Percentiles rank a stretch among this genome's conserved stretches.
phyloP scores from a whole-genome alignment of 1,140 invertebrate genomes.

The Hetaerina americana region DNA sequence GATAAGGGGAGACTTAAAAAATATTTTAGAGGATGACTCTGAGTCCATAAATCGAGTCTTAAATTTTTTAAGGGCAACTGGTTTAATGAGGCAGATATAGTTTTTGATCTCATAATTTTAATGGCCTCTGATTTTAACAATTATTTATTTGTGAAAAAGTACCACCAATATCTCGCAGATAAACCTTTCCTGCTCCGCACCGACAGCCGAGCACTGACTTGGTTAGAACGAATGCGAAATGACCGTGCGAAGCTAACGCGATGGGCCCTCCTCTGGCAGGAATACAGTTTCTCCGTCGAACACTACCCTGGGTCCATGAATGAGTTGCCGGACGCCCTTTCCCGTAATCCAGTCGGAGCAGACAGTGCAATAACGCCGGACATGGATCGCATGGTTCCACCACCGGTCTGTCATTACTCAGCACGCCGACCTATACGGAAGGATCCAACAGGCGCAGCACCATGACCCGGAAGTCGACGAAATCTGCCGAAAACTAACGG shows the following conservation, averaged over 20 bases:
- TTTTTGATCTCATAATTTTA: too few relatives aligned
- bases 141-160: slow-evolving; percentile 22
- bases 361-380: background rate
- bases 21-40: too few relatives aligned
- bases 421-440: background rate
- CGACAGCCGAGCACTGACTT: slow-evolving; percentile 18
- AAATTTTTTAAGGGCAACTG: too few relatives aligned
- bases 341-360: background rate
- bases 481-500: background rate
- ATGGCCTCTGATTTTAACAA: slow-evolving; percentile 18
- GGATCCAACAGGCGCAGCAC: background rate
- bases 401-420: background rate
- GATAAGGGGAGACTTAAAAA: background rate
- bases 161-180: slow-evolving; percentile 22
- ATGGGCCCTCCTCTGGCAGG: slow-evolving; percentile 20
- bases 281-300: slow-evolving; percentile 18
- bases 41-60: too few relatives aligned
- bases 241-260: slow-evolving; percentile 19
- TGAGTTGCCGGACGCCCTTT: slow-evolving; percentile 17
- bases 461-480: background rate
- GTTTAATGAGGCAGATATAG: too few relatives aligned
- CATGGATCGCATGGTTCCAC: background rate
- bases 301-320: slow-evolving; percentile 19
- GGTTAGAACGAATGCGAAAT: slow-evolving; percentile 17
- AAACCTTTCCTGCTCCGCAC: slow-evolving; percentile 20